Evolutionary conservation across 2,113 vertebrate species (phyloP).

Genomic region (Phrynosoma platyrhinos): DNA sequence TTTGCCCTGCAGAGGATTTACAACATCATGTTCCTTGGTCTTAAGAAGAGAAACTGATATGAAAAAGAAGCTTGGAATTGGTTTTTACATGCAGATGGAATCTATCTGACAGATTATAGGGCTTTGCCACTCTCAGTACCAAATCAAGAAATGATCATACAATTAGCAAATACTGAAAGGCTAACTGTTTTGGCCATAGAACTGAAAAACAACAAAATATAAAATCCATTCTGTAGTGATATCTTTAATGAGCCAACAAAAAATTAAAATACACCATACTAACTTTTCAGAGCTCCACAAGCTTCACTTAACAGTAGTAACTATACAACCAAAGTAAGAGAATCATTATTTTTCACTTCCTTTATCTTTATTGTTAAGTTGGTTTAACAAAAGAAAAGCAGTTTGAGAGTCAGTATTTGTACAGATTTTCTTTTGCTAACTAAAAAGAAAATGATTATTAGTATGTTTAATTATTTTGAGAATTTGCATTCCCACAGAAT

Average conservation of each 20-base stretch:
- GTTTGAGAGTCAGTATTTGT: background rate
- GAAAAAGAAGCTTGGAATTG: background rate
- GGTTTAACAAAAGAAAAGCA: background rate
- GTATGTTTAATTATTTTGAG: background rate
- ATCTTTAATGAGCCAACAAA: too few species aligned
- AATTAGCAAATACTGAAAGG: background rate
- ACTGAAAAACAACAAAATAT: too few species aligned
- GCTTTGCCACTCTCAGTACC: background rate
- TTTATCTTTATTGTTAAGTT: background rate
- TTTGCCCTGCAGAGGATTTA: too few species aligned
- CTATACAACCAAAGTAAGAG: background rate
- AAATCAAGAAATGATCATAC: background rate
- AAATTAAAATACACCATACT: too few species aligned
- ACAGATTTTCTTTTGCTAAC: background rate
- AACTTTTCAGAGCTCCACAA: too few species aligned
- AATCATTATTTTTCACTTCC: background rate
- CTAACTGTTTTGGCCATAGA: too few species aligned
- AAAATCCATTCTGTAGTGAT: too few species aligned
- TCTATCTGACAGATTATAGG: background rate
- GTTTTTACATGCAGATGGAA: background rate
- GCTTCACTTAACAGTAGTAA: too few species aligned
- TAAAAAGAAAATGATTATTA: background rate
- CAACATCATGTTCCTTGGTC: too few species aligned
- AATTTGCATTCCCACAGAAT: background rate
- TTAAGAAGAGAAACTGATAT: background rate